Evolutionary conservation across 2,113 vertebrate species (phyloP).

Genomic region (Coregonus clupeaformis): DNA sequence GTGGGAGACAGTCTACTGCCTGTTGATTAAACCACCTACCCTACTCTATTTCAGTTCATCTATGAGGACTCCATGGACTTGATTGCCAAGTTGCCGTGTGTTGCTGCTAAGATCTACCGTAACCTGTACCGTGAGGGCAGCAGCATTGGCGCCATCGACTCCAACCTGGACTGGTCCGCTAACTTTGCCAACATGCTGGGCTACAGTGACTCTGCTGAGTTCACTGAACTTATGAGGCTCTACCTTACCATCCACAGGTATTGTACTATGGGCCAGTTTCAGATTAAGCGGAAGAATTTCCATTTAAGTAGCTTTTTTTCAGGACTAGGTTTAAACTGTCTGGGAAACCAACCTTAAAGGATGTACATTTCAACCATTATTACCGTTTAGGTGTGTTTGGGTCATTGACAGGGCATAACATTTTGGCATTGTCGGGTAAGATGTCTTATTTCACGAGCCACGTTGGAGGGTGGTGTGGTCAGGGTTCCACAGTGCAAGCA

Average conservation of each 20-base stretch:
- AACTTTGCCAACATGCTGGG: conserved; percentile 99
- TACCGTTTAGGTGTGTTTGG: no score
- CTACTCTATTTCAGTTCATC: conserved; percentile 73
- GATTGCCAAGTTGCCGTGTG: conserved; percentile 95
- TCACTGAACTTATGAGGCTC: conserved; percentile 95
- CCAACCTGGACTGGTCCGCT: conserved; percentile 94
- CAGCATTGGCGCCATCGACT: conserved; percentile 95
- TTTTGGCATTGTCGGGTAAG: no score
- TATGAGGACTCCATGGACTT: conserved; percentile 98
- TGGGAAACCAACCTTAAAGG: no score
- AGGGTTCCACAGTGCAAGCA: no score
- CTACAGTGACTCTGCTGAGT: conserved; percentile 84
- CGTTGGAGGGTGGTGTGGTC: no score
- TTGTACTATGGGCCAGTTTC: no score
- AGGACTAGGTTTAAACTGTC: no score
- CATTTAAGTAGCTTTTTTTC: not conserved
- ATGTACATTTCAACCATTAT: no score
- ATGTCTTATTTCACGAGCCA: no score
- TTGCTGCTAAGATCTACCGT: conserved; percentile 97
- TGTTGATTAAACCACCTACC: not conserved
- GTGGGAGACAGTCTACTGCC: not conserved
- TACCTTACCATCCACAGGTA: conserved; percentile 99
- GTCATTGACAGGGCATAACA: no score
- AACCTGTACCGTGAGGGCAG: conserved; percentile 95
- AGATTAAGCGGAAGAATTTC: not conserved